Base-by-base conservation (phyloP, 2,113 vertebrate species). In the Pithys albifrons region DNA sequence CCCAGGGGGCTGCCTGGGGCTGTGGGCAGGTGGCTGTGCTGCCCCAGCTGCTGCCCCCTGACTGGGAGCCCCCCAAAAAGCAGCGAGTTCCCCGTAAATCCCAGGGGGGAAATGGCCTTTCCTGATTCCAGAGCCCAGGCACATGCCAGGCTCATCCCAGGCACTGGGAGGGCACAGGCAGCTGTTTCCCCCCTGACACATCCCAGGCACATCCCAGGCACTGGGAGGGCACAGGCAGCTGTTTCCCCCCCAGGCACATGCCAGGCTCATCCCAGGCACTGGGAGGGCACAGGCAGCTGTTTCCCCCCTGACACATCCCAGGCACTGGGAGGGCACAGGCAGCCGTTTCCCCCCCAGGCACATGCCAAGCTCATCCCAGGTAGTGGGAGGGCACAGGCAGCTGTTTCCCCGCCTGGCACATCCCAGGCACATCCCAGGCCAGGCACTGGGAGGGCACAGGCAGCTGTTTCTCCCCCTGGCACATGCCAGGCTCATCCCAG, bases 41-140 rank as follows among this genome's bases (percentile, higher is more conserved):
- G 9, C 66, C 17, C 27, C 1, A 0, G 15, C 9, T 3, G 12
- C 25, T 2, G 8, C 10, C 2, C 66, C 7, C 7, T 6, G 0
- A 5, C 25, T 4, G 24, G 3, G 28, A 66, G 35, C 35, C 9
- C 5, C 48, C 10, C 0, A 3, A 4, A 3, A 4, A 54, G 31
- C 28, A 2, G 4, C 3, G 1, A 14, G 9, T 33, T 85, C 5
- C 11, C 54, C 62, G 4, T 2, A 6, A 64, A 65, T 25, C 82
- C 64, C 65, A 1, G 54, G 12, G 13, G 28, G 67, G 39, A 78
- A 71, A 31, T 0, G 1, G 37, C 13, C 17, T 41, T 6, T 12
- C 31, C 22, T 0, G 66, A 5, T 10, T 17, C 17, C 27, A 4
- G 33, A 46, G 22, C 22, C 39, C 39, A 41, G 39, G 39, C 39